A percentile compares a stretch with the other conserved stretches of the same genome.
phyloP scores from a whole-genome alignment of 1,140 invertebrate genomes.

The Dolichoris vasculosae region DNA sequence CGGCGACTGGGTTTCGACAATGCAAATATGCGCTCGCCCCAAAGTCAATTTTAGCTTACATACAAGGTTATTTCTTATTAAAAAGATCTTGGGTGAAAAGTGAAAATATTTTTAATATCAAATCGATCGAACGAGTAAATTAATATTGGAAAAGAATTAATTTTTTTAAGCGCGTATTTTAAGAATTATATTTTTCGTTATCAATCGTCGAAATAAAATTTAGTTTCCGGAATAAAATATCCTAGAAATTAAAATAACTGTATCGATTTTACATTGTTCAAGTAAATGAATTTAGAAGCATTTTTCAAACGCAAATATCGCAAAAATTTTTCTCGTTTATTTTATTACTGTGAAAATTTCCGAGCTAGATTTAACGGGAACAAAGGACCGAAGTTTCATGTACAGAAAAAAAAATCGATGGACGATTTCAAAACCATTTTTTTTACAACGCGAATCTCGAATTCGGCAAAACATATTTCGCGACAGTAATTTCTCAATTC shows the following conservation, averaged over 20 bases:
- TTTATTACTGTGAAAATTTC: not conserved
- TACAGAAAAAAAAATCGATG: not conserved
- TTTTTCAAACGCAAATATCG: constrained; percentile 6
- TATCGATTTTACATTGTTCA: constrained; percentile 3
- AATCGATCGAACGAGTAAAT: constrained; percentile 41
- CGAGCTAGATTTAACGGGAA: not conserved
- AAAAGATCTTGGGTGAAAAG: constrained; percentile 39
- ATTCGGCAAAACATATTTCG: not conserved
- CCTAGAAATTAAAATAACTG: not conserved
- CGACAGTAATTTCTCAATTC: not conserved
- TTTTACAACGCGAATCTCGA: not conserved
- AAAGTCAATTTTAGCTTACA: constrained; percentile 44
- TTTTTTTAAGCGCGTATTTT: not conserved
- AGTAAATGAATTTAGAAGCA: constrained; percentile 13
- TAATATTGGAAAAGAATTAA: not conserved
- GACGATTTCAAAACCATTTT: not conserved
- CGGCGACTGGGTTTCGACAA: constrained; percentile 40
- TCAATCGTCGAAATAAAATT: not conserved
- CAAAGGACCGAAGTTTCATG: not conserved
- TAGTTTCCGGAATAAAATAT: not conserved
- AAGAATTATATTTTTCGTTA: not conserved
- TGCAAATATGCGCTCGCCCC: constrained; percentile 33
- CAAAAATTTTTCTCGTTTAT: not conserved
- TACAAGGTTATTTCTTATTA: constrained; percentile 36
- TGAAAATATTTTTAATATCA: constrained; percentile 32